Evolutionary conservation across 1,140 invertebrate genomes (phyloP), one percentile per base, ranked within the genome.

Genomic region (Cryptotermes secundus): DNA sequence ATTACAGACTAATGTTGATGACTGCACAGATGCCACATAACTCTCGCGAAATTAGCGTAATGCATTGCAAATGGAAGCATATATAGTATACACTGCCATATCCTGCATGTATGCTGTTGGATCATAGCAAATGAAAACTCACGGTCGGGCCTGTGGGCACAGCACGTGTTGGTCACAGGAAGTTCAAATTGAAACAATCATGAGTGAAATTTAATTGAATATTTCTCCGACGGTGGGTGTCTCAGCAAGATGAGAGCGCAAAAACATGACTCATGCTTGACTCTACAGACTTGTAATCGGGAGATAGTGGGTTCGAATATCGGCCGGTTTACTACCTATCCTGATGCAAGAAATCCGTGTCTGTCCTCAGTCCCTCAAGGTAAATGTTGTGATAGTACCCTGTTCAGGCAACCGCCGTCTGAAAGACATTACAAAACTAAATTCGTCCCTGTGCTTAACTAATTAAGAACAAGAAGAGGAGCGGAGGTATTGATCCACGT

Each of bases 1-100:
- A 72, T 72, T 72, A 72, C 26, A 72, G 59, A 14, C 59, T 72
- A 72, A 72, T 72, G 59, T n/a, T 72, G 59, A 72, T 72, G 59
- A 72, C 6, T 72, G 59, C 14, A 72, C 59, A 26, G 59, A 72
- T 31, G 59, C 59, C 26, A 31, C 26, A 72, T 31, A 31, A 72
- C 31, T 72, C 59, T 72, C 59, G 31, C n/a, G n/a, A 72, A 72
- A n/a, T 31, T 22, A 31, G n/a, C 59, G 31, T 16, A 31, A 72
- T 72, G 31, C 59, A 72, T n/a, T 72, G 59, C 59, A 72, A 26
- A 6, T 72, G n/a, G 59, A 31, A 72, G 59, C 59, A 72, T 31
- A 72, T 9, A 72, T 72, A 72, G 3, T 10, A 26, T 12, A 31
- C 9, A 4, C 59, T n/a, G n/a, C 59, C 59, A 72, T 72, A n/a